Conservation (phyloP, 2,797 vertebrate species). For the Harpagifer antarcticus region DNA sequence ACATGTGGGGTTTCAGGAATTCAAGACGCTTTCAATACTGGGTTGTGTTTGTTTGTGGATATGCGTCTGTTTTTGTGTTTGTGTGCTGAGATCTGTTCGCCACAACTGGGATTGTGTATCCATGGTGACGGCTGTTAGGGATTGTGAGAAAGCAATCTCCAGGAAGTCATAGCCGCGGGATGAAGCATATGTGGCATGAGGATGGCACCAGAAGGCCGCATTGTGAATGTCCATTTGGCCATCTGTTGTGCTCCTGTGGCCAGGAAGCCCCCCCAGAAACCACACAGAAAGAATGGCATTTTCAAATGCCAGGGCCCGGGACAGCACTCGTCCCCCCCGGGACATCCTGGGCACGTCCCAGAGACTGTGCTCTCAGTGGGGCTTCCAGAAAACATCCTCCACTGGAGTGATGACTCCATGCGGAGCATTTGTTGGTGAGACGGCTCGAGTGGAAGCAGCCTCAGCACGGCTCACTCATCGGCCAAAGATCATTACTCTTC, state of each 20-base stretch:
- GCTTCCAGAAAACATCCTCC: slow-evolving; percentile 62
- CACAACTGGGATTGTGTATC: slow-evolving; percentile 64
- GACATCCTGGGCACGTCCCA: slow-evolving; percentile 57
- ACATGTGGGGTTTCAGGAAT: slow-evolving; percentile 41
- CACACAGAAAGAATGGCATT: slow-evolving; percentile 68
- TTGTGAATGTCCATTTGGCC: slow-evolving; percentile 84
- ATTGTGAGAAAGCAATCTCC: slow-evolving; percentile 79
- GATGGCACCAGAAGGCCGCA: slow-evolving; percentile 83
- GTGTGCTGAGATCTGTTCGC: slow-evolving; percentile 38
- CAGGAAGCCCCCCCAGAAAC: slow-evolving; percentile 72
- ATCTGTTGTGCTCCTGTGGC: slow-evolving; percentile 78
- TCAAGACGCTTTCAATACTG: slow-evolving; percentile 31
- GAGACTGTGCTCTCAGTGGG: slow-evolving; percentile 55
- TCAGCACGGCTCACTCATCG: slow-evolving; percentile 59
- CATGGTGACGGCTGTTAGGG: slow-evolving; percentile 76
- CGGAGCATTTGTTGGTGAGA: slow-evolving; percentile 67
- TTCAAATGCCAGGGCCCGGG: slow-evolving; percentile 68
- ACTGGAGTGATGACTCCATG: slow-evolving; percentile 53
- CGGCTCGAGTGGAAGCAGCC: slow-evolving; percentile 63
- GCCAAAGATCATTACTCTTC: slow-evolving; percentile 77
- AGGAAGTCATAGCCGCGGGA: slow-evolving; percentile 83
- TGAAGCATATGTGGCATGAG: slow-evolving; percentile 85
- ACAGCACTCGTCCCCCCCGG: slow-evolving; percentile 41
- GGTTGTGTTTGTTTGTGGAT: slow-evolving; percentile 14
- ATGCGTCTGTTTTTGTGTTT: background rate